Evolutionary conservation across 2,797 vertebrate genomes (phyloP).

Genomic region (Pangasius djambal): DNA sequence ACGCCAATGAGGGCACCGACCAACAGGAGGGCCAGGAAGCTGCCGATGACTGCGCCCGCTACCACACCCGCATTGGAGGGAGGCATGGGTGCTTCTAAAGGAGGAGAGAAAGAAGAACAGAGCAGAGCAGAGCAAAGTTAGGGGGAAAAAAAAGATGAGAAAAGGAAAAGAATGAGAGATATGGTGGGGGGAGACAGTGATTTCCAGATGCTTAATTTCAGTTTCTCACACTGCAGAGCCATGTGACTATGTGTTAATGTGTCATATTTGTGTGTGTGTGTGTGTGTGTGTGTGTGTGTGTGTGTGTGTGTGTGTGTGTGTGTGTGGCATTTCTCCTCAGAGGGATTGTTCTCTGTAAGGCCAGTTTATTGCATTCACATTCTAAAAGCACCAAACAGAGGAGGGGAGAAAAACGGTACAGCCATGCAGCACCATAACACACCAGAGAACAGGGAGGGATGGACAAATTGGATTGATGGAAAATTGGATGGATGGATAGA

Average conservation of each 20-base stretch:
- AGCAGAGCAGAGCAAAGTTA: conserved; percentile 42
- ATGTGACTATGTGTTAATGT: conserved; percentile 16
- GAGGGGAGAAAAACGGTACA: background rate
- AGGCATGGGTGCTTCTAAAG: conserved; percentile 72
- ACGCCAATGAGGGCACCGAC: conserved; percentile 77
- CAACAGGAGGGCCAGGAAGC: conserved; percentile 82
- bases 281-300: conserved; percentile 28
- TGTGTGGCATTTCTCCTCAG: conserved; percentile 63
- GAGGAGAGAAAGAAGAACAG: conserved; percentile 46
- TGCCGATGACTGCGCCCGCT: conserved; percentile 84
- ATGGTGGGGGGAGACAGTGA: conserved; percentile 56
- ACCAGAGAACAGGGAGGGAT: conserved; percentile 55
- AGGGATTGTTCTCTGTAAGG: conserved; percentile 54
- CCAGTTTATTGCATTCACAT: conserved; percentile 54
- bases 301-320: conserved; percentile 16
- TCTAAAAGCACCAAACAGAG: conserved; percentile 28
- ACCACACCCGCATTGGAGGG: conserved; percentile 79
- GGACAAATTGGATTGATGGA: conserved; percentile 62
- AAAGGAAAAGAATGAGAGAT: conserved; percentile 42
- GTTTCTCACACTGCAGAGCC: conserved; percentile 31
- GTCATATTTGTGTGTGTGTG: conserved; percentile 40
- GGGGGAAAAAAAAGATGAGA: conserved; percentile 11
- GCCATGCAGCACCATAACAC: conserved; percentile 45
- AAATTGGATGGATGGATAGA: conserved; percentile 59
- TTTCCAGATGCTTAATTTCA: conserved; percentile 57